Conservation (phyloP, 2,888 invertebrate genomes). For the Elegia similella region DNA sequence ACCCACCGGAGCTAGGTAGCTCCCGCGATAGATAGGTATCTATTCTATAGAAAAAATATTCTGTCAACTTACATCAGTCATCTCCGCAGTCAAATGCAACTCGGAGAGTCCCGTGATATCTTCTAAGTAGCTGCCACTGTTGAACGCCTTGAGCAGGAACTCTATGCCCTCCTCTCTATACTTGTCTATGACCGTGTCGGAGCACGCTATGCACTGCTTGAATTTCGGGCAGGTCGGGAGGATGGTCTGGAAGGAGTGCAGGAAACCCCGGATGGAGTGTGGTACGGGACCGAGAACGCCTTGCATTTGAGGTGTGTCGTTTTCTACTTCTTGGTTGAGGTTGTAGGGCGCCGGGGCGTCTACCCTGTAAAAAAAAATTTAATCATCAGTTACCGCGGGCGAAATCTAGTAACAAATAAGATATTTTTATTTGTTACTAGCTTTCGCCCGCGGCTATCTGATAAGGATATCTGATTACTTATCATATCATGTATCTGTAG, state of each 20-base stretch:
- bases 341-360: constrained; percentile 85
- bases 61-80: constrained; percentile 79
- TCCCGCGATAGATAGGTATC: no score
- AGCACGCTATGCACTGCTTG: constrained; percentile 96
- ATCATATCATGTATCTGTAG: no score
- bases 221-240: constrained; percentile 93
- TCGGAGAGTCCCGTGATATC: constrained; percentile 90
- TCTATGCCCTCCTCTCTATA: constrained; percentile 81
- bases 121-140: constrained; percentile 91
- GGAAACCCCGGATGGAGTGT: constrained; percentile 95
- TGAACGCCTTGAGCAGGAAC: constrained; percentile 90
- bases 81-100: constrained; percentile 82
- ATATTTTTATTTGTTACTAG: no score
- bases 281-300: constrained; percentile 92
- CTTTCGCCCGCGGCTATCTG: no score
- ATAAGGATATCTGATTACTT: no score
- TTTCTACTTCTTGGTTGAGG: constrained; percentile 51
- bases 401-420: no score
- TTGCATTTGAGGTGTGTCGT: constrained; percentile 57
- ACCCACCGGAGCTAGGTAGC: no score
- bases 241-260: constrained; percentile 90
- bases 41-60: no score
- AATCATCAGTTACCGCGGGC: no score
- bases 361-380: constrained; percentile 79
- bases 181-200: constrained; percentile 69